Conservation (phyloP, 1,140 invertebrate genomes). For the Monochamus saltuarius region DNA sequence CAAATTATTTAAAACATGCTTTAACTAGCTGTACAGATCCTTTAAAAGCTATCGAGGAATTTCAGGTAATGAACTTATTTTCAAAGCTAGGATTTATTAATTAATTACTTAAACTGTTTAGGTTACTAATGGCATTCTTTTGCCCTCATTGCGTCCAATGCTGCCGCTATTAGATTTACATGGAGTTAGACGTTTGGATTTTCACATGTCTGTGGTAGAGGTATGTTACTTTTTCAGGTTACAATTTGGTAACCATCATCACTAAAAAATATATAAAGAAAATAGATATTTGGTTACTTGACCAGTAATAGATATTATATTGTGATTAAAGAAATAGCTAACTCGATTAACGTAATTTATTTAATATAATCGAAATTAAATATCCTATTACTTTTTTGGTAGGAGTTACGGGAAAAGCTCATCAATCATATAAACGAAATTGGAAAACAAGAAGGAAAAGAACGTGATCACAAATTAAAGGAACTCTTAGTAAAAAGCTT, state of each 20-base stretch:
- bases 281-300: too few species aligned
- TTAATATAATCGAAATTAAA: background rate
- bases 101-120: conserved; percentile 47
- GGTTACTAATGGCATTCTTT: conserved; percentile 89
- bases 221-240: conserved; percentile 43
- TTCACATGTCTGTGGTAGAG: conserved; percentile 93
- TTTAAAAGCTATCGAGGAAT: conserved; percentile 94
- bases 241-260: too few species aligned
- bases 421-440: conserved; percentile 87
- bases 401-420: conserved; percentile 86
- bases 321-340: too few species aligned
- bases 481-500: conserved; percentile 92
- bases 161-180: conserved; percentile 92
- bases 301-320: too few species aligned
- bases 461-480: conserved; percentile 85
- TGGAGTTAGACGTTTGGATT: conserved; percentile 86
- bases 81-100: background rate
- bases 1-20: conserved; percentile 84
- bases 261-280: too few species aligned
- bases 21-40: conserved; percentile 95
- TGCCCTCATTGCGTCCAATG: conserved; percentile 92
- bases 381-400: conserved; percentile 16
- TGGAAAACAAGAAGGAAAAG: conserved; percentile 71
- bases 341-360: conserved; percentile 3
- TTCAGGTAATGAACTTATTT: conserved; percentile 68